phyloP scores from a whole-genome alignment of 1,140 invertebrate genomes.

The Drosophila pandora region DNA sequence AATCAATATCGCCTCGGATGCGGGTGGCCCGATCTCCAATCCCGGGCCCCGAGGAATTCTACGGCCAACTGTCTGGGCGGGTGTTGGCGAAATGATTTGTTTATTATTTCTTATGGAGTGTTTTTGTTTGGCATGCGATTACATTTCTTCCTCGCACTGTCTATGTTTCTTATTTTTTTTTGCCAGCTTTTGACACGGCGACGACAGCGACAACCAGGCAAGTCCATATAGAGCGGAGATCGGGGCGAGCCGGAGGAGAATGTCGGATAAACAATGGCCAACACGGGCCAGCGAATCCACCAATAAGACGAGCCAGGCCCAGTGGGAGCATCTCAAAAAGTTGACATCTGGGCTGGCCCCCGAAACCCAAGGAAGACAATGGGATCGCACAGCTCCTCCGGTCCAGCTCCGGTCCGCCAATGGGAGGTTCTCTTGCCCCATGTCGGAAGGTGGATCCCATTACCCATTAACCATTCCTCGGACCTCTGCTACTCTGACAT shows the following conservation, averaged over 20 bases:
- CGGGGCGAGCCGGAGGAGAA: conserved; percentile 14
- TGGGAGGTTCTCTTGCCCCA: conserved; percentile 35
- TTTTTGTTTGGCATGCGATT: conserved; percentile 72
- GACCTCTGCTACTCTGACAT: conserved; percentile 49
- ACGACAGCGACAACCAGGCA: conserved; percentile 41
- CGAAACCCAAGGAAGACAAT: conserved; percentile 31
- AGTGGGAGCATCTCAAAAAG: conserved; percentile 39
- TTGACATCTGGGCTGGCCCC: conserved; percentile 64
- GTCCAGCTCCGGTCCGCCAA: conserved; percentile 51
- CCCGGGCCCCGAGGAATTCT: conserved; percentile 23
- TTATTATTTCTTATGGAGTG: conserved; percentile 78
- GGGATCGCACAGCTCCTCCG: conserved; percentile 35
- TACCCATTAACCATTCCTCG: conserved; percentile 16
- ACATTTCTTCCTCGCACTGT: conserved; percentile 43
- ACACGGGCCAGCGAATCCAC: conserved; percentile 27
- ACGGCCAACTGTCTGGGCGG: conserved; percentile 51
- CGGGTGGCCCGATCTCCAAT: conserved; percentile 57
- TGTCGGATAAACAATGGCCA: conserved; percentile 58
- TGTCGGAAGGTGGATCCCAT: conserved; percentile 47
- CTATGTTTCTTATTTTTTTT: conserved; percentile 12
- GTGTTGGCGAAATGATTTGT: conserved; percentile 65
- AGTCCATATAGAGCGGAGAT: conserved; percentile 54
- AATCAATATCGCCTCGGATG: conserved; percentile 71
- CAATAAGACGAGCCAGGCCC: conserved; percentile 59
- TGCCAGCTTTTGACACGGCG: conserved; percentile 33